Evolutionary conservation across 2,888 invertebrate genomes (phyloP), one percentile per base, ranked within the genome.

Genomic region (Papilio gigon): DNA sequence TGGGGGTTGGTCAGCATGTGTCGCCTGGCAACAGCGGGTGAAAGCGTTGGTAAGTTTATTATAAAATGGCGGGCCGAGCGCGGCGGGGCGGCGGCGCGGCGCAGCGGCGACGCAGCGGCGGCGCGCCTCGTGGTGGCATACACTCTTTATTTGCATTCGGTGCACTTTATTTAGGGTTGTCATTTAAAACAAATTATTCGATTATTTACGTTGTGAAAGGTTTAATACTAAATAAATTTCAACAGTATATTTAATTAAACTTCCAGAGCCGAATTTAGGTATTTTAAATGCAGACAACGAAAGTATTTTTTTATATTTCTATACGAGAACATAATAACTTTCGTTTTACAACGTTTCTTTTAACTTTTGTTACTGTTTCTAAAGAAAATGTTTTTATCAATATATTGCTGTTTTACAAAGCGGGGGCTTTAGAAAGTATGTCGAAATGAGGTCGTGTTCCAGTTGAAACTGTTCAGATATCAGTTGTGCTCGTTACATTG

Each of bases 111-210:
- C n/a, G 25, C 47, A 30, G 63, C 68, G 42, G 44, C 58, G 20
- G 40, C 60, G 25, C 68, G 25, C n/a, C n/a, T 50, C 53, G 65
- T 65, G 68, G 47, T 65, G 68, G 68, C 22, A 60, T 40, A 50
- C 35, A 37, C 25, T 65, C 59, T 68, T 65, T 69, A 69, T 65
- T 69, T 69, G 60, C 68, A 65, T 60, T 68, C 47, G 68, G 64
- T 68, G 64, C 60, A 40, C 50, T 47, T 68, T 42, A 35, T 47
- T 6, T n/a, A 60, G 68, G 60, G 68, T 20, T 69, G 62, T n/a
- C 60, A 40, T 4, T 27, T 62, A 44, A 11, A 42, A 44, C 12
- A 44, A 17, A 11, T 44, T 17, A 17, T 42, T 6, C 42, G 12
- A 8, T 42, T 42, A 33, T 5, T 5, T 33, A 33, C 33, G n/a